These are phyloP conservation scores for Salmo trutta DNA, from an alignment of 2,797 vertebrate genomes.

Conservation along the genomic window DNA sequence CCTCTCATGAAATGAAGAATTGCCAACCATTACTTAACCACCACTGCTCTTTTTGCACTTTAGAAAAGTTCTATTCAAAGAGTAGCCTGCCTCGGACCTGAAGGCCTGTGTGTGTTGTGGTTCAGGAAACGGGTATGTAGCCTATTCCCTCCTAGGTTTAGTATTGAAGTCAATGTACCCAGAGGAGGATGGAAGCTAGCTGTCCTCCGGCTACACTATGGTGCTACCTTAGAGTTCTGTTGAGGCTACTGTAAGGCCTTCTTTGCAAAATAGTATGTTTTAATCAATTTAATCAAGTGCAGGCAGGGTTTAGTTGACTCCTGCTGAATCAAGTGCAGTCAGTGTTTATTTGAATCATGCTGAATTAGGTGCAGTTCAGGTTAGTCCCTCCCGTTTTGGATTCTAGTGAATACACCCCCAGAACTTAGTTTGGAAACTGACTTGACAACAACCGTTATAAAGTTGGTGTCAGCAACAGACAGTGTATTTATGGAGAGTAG, in stretches of 20 bases:
- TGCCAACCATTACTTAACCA: conserved; percentile 6
- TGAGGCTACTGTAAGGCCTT: no score
- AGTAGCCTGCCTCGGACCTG: conserved; percentile 9
- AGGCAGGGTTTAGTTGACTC: background rate
- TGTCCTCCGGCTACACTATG: no score
- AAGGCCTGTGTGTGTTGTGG: conserved; percentile 23
- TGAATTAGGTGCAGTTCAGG: background rate
- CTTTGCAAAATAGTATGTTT: no score
- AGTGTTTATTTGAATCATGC: background rate
- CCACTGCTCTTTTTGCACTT: background rate
- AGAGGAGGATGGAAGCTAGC: no score
- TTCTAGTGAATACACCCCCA: no score
- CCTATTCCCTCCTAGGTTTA: background rate
- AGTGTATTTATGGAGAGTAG: conserved; percentile 56
- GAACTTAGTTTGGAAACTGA: conserved; percentile 18
- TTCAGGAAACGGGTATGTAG: conserved; percentile 10
- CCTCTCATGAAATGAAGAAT: background rate
- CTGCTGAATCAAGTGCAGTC: background rate
- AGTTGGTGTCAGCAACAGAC: conserved; percentile 32
- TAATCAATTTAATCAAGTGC: no score
- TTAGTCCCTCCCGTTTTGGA: no score
- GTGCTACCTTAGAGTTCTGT: no score
- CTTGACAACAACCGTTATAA: conserved; percentile 59
- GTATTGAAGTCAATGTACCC: no score
- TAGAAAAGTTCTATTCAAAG: conserved; percentile 25